Percentiles rank a stretch among this genome's conserved stretches.
Conservation (phyloP, 1,140 invertebrate genomes). For the Scylla paramamosain region DNA sequence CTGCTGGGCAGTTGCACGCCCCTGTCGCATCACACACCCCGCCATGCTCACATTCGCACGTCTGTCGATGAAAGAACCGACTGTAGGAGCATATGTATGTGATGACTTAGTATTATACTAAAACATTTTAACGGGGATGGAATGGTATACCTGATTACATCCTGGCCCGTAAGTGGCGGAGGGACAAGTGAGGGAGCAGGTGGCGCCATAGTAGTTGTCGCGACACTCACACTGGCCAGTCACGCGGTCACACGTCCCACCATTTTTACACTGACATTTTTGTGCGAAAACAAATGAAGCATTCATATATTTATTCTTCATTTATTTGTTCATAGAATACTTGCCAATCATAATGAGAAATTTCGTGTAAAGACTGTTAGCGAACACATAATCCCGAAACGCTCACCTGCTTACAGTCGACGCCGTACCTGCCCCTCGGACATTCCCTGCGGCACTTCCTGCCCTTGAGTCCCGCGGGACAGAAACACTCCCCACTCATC, state of each 20-base stretch:
- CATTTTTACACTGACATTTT: constrained; percentile 85
- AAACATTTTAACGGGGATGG: background rate
- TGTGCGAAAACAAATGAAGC: background rate
- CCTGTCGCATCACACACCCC: constrained; percentile 82
- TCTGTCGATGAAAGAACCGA: constrained; percentile 78
- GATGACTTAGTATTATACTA: background rate
- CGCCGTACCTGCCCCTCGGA: constrained; percentile 52
- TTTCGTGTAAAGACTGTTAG: too few relatives aligned
- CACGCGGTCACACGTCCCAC: constrained; percentile 89
- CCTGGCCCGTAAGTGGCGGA: constrained; percentile 86
- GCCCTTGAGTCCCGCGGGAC: constrained; percentile 87
- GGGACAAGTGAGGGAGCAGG: constrained; percentile 90
- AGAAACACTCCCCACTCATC: constrained; percentile 90
- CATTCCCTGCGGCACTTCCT: constrained; percentile 81
- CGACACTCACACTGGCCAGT: constrained; percentile 91
- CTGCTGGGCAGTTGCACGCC: constrained; percentile 87
- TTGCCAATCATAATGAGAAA: too few relatives aligned
- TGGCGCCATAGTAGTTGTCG: constrained; percentile 83
- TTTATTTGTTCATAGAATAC: too few relatives aligned
- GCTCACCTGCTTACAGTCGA: constrained; percentile 65
- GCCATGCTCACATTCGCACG: constrained; percentile 86
- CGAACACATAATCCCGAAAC: too few relatives aligned
- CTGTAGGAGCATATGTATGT: background rate
- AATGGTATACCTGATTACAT: constrained; percentile 81
- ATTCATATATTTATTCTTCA: too few relatives aligned